These are phyloP conservation scores for Capreolus pygargus DNA, from an alignment of 2,113 vertebrate species.

Conservation along the genomic window DNA sequence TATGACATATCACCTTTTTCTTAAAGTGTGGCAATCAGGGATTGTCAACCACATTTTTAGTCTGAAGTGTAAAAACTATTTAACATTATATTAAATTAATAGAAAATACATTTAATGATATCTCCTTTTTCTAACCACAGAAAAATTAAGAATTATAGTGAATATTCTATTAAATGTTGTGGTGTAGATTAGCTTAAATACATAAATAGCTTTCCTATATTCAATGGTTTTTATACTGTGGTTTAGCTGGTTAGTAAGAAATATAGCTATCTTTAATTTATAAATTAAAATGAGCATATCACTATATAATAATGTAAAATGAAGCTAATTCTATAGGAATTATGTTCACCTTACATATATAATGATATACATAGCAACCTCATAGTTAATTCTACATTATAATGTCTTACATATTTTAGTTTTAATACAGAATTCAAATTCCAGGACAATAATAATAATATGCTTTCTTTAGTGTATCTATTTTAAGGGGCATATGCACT, in stretches of 20 bases:
- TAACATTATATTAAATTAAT: background rate
- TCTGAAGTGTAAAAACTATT: background rate
- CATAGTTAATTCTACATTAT: slow-evolving; percentile 4
- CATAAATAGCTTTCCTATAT: background rate
- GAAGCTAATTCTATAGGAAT: background rate
- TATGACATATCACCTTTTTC: background rate
- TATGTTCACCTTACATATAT: background rate
- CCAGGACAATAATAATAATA: background rate
- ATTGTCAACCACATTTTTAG: background rate
- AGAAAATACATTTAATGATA: background rate
- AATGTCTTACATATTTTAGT: background rate
- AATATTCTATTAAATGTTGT: background rate
- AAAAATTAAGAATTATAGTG: background rate
- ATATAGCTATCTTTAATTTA: background rate
- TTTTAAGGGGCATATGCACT: background rate
- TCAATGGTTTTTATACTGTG: background rate
- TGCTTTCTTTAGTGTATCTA: background rate
- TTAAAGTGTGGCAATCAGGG: background rate
- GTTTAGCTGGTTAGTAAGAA: background rate
- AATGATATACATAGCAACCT: background rate
- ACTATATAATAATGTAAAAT: background rate
- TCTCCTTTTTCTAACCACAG: background rate
- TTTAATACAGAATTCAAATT: background rate
- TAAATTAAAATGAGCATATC: background rate
- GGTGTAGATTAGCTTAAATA: background rate